Conservation (phyloP, 1,140 invertebrate genomes). For the Pristionchus pacificus region DNA sequence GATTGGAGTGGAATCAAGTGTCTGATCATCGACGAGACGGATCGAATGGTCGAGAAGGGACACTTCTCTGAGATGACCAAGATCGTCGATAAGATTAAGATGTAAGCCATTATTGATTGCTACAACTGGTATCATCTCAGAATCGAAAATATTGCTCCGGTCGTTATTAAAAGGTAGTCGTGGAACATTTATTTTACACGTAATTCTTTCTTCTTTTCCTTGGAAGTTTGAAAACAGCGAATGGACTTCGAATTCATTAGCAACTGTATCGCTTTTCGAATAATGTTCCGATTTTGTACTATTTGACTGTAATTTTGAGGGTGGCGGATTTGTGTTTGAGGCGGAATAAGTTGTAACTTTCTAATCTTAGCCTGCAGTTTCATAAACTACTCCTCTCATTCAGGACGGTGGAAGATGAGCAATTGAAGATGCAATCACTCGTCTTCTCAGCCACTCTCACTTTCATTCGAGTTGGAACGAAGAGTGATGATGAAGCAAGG, state of each 20-base stretch:
- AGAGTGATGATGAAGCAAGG: constrained; percentile 66
- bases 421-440: constrained; percentile 76
- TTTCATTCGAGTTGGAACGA: constrained; percentile 72
- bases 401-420: constrained; percentile 7
- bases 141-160: constrained; percentile 4
- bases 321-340: no score
- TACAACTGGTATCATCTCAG: neutral
- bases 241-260: no score
- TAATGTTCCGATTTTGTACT: no score
- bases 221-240: no score
- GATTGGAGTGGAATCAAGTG: constrained; percentile 65
- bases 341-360: no score
- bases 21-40: constrained; percentile 94
- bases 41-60: constrained; percentile 91
- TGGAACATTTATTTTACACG: neutral
- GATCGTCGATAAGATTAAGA: constrained; percentile 76
- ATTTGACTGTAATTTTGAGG: no score
- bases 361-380: no score
- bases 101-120: constrained; percentile 56
- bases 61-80: constrained; percentile 88
- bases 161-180: neutral
- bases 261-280: no score
- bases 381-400: no score
- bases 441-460: constrained; percentile 96
- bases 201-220: no score